Evolutionary conservation across 2,797 vertebrate species (phyloP), one percentile per base, ranked within the genome.

Genomic region (Oophaga sylvatica): DNA sequence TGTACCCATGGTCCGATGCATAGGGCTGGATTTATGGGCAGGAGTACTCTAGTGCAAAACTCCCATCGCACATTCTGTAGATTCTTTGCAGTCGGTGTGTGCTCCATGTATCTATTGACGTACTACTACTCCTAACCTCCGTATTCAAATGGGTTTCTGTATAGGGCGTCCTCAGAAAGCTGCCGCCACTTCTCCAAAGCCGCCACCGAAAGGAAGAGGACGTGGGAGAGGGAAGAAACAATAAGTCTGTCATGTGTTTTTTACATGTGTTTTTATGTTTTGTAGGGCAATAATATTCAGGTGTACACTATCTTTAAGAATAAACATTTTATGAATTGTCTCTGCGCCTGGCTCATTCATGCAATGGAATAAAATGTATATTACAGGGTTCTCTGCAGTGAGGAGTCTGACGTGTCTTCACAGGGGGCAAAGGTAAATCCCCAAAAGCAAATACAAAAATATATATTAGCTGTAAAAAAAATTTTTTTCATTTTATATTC

Each of bases 241-340:
- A n/a, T 77, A 62, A 26, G n/a, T 4, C 15, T 60, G 6, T 35
- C 1, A 19, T 17, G 35, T 41, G 35, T 1, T 7, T 88, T 85
- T 81, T 81, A 84, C 48, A 53, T 76, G 81, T 88, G 56, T 70
- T 87, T 88, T 88, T 88, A 70, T 88, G 53, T 81, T 70, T 75
- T 85, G 76, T 85, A 57, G 59, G 26, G 22, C 59, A 48, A 84
- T 80, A n/a, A n/a, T 73, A 26, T 87, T 76, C 4, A 10, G 7
- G 67, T 71, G 56, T 68, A 20, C 35, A 70, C 26, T 29, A 62
- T 81, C 45, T 81, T 82, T 82, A 41, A 53, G 41, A 89, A 82
- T 86, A 86, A 89, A 89, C 26, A 7, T 89, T 89, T 89, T 89
- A 88, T 75, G 41, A 48, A 2, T 48, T 3, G 35, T 41, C 35